A percentile compares a stretch with the other conserved stretches of the same genome.
Evolutionary conservation across 1,140 invertebrate species (phyloP).

Genomic region (Calliopsis andreniformis): DNA sequence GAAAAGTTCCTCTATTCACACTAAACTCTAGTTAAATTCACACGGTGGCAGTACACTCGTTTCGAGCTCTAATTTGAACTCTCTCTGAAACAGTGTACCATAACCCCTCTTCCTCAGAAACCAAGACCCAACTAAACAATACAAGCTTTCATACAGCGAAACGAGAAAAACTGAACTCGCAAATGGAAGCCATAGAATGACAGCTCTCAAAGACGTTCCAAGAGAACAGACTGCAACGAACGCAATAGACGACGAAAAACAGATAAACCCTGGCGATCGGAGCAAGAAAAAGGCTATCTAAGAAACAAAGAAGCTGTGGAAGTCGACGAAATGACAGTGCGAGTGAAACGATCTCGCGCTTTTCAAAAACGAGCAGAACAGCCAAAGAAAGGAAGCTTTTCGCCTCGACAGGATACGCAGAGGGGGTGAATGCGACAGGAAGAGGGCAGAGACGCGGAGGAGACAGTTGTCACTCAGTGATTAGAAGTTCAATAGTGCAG

Average conservation of each 20-base stretch:
- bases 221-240: not conserved
- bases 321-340: not conserved
- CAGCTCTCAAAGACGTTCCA: too few relatives aligned
- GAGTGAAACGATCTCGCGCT: not conserved
- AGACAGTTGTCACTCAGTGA: constrained; percentile 65
- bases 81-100: too few relatives aligned
- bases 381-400: not conserved
- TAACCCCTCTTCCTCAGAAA: too few relatives aligned
- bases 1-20: too few relatives aligned
- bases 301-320: not conserved
- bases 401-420: constrained; percentile 7
- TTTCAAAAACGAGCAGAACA: not conserved
- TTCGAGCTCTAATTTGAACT: too few relatives aligned
- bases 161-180: too few relatives aligned
- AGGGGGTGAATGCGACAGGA: constrained; percentile 1
- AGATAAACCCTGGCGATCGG: not conserved
- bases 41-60: too few relatives aligned
- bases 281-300: too few relatives aligned
- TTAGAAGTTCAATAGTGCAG: constrained; percentile 67
- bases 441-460: constrained; percentile 2
- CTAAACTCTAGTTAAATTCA: too few relatives aligned
- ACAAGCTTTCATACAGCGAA: too few relatives aligned
- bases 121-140: too few relatives aligned
- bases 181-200: too few relatives aligned
- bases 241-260: not conserved